Base-by-base conservation (phyloP, 2,888 invertebrate species). In the Baronia brevicornis region DNA sequence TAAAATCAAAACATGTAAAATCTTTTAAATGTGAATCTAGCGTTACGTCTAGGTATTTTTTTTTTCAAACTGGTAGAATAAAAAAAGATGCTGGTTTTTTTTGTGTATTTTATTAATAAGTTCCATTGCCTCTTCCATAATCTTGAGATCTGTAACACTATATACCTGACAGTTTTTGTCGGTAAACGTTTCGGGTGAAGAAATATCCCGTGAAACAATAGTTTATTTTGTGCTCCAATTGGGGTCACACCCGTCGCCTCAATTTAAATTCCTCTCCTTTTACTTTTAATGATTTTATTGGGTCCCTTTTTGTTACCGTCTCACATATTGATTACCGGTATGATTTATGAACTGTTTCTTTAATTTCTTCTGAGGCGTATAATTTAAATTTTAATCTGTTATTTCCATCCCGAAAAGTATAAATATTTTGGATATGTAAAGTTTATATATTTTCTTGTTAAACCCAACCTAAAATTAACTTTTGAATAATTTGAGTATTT, bases 101-200 rank as follows among this genome's bases (percentile, higher is more conserved):
- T n/a, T n/a, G n/a, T n/a, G n/a, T n/a, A n/a, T n/a, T n/a, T n/a
- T n/a, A n/a, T n/a, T n/a, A n/a, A n/a, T n/a, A n/a, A n/a, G n/a
- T n/a, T n/a, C n/a, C n/a, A n/a, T n/a, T 14, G 6, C 9, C 35
- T 7, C 18, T 28, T 20, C 12, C 20, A 12, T 11, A 10, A 9
- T 22, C 8, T 24, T 19, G 12, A 19, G 23, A 18, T 14, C 4
- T 6, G 5, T 27, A 5, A 4, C 1, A 13, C 38, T 8, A 8
- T 36, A 48, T 79, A 78, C 82, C 82, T 78, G 78, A 66, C 78
- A 71, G 78, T 79, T 82, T 80, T 82, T 80, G 67, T 78, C 71
- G 29, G 49, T 58, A 12, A 8, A 11, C n/a, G 7, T 15, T 15
- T 80, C 78, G 78, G 62, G 61, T 69, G 61, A 68, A 61, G 66